Evolutionary conservation across 2,888 invertebrate genomes (phyloP).

Genomic region (Syrphus vitripennis): DNA sequence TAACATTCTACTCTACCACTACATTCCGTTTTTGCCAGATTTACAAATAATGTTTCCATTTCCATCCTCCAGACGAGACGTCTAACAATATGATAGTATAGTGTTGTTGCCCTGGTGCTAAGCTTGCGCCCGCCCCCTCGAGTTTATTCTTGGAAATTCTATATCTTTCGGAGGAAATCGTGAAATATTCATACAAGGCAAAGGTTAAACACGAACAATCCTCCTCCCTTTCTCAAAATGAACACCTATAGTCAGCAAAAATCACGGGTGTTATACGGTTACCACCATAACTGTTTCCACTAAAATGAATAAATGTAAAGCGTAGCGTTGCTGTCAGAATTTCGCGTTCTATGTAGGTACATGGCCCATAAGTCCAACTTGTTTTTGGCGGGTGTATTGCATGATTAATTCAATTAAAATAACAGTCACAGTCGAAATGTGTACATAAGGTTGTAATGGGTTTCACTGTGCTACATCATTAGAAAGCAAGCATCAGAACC

Average conservation of each 20-base stretch:
- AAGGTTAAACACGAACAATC: conserved; percentile 51
- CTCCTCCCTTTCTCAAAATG: conserved; percentile 55
- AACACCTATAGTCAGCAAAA: conserved; percentile 65
- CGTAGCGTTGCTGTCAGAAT: conserved; percentile 8
- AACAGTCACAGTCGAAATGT: conserved; percentile 58
- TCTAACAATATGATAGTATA: not conserved
- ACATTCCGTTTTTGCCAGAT: conserved; percentile 42
- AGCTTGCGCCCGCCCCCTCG: too few relatives aligned
- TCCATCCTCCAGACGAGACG: conserved; percentile 28
- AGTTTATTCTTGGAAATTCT: not conserved
- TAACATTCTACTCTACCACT: conserved; percentile 11
- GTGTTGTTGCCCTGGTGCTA: not conserved
- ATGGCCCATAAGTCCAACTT: conserved; percentile 56
- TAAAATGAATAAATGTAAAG: too few relatives aligned
- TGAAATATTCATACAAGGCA: conserved; percentile 63
- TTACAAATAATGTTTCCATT: conserved; percentile 56
- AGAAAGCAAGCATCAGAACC: not conserved
- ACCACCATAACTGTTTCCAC: not conserved
- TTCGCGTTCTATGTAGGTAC: conserved; percentile 46
- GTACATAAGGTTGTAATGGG: conserved; percentile 43
- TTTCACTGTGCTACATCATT: conserved; percentile 38
- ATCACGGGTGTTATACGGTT: conserved; percentile 33
- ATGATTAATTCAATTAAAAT: conserved; percentile 71
- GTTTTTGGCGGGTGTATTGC: conserved; percentile 49
- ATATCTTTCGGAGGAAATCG: conserved; percentile 9